These are phyloP conservation scores for Antitype chi DNA, from an alignment of 2,888 invertebrate species.

Conservation along the genomic window DNA sequence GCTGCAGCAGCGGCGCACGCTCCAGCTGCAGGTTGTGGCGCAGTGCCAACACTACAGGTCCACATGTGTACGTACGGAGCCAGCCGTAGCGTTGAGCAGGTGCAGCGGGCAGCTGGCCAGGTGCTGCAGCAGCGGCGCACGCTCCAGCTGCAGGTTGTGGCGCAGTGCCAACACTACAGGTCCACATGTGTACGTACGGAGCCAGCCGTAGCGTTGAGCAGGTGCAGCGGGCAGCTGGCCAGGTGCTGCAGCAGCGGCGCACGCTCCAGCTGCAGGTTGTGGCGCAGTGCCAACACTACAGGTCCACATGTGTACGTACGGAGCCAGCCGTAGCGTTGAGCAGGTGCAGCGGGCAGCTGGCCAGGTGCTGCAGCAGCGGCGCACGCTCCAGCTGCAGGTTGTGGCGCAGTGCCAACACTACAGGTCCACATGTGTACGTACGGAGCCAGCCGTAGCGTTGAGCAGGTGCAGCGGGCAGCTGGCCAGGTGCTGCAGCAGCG, in stretches of 20 bases:
- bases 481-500: no score
- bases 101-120: constrained; percentile 57
- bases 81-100: constrained; percentile 71
- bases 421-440: no score
- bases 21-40: constrained; percentile 80
- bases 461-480: no score
- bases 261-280: constrained; percentile 91
- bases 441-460: no score
- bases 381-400: constrained; percentile 91
- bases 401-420: constrained; percentile 77
- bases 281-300: constrained; percentile 88
- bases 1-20: constrained; percentile 16
- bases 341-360: constrained; percentile 58
- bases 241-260: constrained; percentile 35
- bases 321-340: constrained; percentile 73
- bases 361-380: constrained; percentile 37
- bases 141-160: constrained; percentile 92
- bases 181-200: constrained; percentile 69
- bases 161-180: constrained; percentile 83
- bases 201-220: constrained; percentile 72
- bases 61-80: constrained; percentile 70
- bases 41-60: no score
- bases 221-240: constrained; percentile 56
- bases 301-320: constrained; percentile 71
- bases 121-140: constrained; percentile 24